These are phyloP conservation scores for Phalacrocorax pelagicus DNA, from an alignment of 2,113 vertebrate species.

Conservation along the genomic window DNA sequence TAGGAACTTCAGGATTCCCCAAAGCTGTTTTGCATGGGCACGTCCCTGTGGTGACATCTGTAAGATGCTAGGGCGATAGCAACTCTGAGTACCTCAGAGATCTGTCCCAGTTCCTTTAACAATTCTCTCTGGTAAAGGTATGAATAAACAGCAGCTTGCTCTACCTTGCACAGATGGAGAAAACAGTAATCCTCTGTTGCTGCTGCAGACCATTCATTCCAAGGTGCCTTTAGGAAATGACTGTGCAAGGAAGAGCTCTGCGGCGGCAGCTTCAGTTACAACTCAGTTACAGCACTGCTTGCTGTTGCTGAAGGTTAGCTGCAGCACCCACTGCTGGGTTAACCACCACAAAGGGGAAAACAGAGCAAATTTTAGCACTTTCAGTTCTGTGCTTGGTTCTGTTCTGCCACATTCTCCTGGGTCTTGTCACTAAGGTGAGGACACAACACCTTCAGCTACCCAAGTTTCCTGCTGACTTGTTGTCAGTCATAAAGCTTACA, in stretches of 20 bases:
- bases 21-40: not conserved
- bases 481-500: not conserved
- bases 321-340: not conserved
- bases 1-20: not conserved
- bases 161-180: not conserved
- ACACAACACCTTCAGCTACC: not conserved
- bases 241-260: not conserved
- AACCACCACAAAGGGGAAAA: not conserved
- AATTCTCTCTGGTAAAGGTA: not conserved
- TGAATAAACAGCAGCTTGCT: not conserved
- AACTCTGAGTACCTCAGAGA: not conserved
- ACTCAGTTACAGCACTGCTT: not conserved
- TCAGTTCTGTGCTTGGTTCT: not conserved
- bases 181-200: not conserved
- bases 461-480: not conserved
- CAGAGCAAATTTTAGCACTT: not conserved
- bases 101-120: not conserved
- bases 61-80: rapidly evolving
- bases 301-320: not conserved
- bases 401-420: not conserved
- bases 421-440: not conserved
- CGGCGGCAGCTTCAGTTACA: not conserved
- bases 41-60: not conserved
- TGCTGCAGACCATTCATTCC: not conserved
- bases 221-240: not conserved